Evolutionary conservation across 2,113 vertebrate genomes (phyloP), one percentile per base, ranked within the genome.

Genomic region (Rhinolophus sinicus): DNA sequence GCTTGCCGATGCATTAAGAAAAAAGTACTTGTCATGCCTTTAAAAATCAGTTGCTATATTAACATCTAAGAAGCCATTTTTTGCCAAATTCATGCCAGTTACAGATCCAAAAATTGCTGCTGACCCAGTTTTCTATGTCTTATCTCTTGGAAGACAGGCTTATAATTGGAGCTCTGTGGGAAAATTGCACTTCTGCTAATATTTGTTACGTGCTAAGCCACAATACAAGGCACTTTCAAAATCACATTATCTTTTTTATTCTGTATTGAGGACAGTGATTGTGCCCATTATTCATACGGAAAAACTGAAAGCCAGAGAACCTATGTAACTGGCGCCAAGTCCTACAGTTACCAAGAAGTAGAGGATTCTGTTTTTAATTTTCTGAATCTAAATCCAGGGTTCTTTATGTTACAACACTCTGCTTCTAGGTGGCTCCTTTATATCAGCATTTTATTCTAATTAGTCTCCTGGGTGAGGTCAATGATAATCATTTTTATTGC

Each of bases 341-440:
- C 54, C 9, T 54, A 14, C 1, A n/a, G 50, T 64, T 89, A 75
- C 47, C 38, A 84, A 84, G 18, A 47, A 60, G 38, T 3, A 38
- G 16, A 95, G 50, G 62, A 90, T 94, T 65, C 35, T 85, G 26
- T 52, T 77, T 88, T 94, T 69, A 56, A 33, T 92, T 88, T 92
- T 85, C 56, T 93, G 76, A 81, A 12, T 90, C n/a, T 19, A 69
- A 95, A 56, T 77, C 15, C 26, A 28, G 38, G 21, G 3, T 64
- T 93, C 14, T 97, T 91, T 56, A 30, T 78, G 33, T 28, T 44
- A 47, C 5, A 24, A 56, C 18, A 40, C 33, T 18, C 6, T 86
- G 5, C 30, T 88, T 88, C 21, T 67, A 30, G 62, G 54, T 77
- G 52, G 12, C 22, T 52, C 60, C 33, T 0, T 77, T 67, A 12